A percentile compares a stretch with the other conserved stretches of the same genome.
Conservation (phyloP, 1,140 invertebrate species). For the Solenopsis fugax region DNA sequence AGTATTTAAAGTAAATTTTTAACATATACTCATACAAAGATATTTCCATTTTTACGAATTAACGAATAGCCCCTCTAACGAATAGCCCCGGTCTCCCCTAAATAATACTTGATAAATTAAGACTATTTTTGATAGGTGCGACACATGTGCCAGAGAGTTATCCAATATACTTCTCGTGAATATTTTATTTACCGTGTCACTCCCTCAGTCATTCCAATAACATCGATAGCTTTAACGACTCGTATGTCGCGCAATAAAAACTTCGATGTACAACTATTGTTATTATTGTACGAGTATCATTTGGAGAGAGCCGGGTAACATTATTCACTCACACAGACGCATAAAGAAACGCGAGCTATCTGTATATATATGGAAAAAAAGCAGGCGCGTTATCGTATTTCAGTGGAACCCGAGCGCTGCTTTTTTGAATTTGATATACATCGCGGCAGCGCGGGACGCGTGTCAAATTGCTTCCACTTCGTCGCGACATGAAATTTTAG, state of each 20-base stretch:
- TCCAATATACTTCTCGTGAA: not conserved
- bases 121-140: too few species aligned
- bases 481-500: slow-evolving; percentile 74
- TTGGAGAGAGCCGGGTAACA: slow-evolving; percentile 3
- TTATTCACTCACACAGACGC: slow-evolving; percentile 16
- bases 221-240: not conserved
- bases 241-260: not conserved
- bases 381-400: slow-evolving; percentile 47
- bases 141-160: too few species aligned
- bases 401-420: slow-evolving; percentile 38
- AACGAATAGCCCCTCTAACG: too few species aligned
- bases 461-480: slow-evolving; percentile 78
- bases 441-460: slow-evolving; percentile 51
- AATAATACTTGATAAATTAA: too few species aligned
- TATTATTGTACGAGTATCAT: slow-evolving; percentile 29
- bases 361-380: slow-evolving; percentile 19
- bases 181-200: slow-evolving; percentile 2
- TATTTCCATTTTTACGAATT: too few species aligned
- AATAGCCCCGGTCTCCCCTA: too few species aligned
- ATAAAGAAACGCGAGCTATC: slow-evolving; percentile 39
- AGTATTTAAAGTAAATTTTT: too few species aligned
- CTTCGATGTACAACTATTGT: slow-evolving; percentile 6
- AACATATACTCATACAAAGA: too few species aligned
- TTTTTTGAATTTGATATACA: slow-evolving; percentile 75
- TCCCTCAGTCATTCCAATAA: not conserved